Base-by-base conservation (phyloP, 2,888 invertebrate genomes). In the Lymantria monacha region DNA sequence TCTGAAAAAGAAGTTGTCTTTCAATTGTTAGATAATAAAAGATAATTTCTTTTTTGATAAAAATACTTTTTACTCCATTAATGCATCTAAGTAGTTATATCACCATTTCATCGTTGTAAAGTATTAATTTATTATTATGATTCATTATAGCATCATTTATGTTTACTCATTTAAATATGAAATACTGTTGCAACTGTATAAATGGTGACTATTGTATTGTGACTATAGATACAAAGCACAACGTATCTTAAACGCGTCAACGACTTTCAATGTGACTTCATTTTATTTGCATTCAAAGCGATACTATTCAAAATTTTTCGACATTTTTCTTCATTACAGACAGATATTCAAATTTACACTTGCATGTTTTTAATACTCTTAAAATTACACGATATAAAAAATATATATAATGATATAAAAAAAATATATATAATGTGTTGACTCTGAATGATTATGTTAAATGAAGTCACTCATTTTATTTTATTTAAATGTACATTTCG, bases 401-500 rank as follows among this genome's bases (percentile, higher is more conserved):
- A n/a, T n/a, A n/a, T n/a, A n/a, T n/a, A n/a, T n/a, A n/a, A n/a
- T n/a, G n/a, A n/a, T n/a, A n/a, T n/a, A n/a, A n/a, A n/a, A n/a
- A n/a, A n/a, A n/a, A n/a, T n/a, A n/a, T n/a, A n/a, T n/a, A n/a
- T n/a, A n/a, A n/a, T n/a, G n/a, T n/a, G n/a, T n/a, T 33, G 10
- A 33, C 7, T 33, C 33, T 33, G 13, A 14, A 33, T 33, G 33
- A 37, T 22, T 46, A 14, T 36, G 58, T 79, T 73, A 82, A 81
- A 77, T 83, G 79, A 80, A 71, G 74, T 79, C 82, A 76, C 22
- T 8, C 79, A 79, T 65, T 50, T 68, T 66, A 51, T 68, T 65
- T 65, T 57, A 61, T 72, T 72, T 72, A 69, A 76, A 78, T 81
- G 74, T 81, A 77, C 78, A 80, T 71, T 75, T 61, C 77, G 66